Conservation (phyloP, 2,113 vertebrate genomes). For the Rutilus rutilus region DNA sequence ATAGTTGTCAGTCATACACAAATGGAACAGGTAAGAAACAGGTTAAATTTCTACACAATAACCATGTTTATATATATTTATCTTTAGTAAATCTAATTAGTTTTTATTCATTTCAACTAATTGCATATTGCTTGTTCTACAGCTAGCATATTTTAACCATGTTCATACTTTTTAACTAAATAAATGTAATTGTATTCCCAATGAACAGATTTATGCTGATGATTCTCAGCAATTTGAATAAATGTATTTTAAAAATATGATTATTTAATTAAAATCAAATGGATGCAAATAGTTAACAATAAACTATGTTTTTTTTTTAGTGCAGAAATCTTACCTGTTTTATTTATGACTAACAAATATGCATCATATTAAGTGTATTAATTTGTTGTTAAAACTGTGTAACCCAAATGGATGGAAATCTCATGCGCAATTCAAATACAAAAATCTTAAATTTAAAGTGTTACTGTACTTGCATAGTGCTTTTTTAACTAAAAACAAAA, state of each 20-base stretch:
- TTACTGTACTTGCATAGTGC: too few relatives aligned
- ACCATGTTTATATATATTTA: too few relatives aligned
- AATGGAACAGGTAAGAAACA: too few relatives aligned
- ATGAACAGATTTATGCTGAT: neutral
- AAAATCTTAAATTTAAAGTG: neutral
- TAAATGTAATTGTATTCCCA: neutral
- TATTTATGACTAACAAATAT: neutral
- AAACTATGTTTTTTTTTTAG: neutral
- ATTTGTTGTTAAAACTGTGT: neutral
- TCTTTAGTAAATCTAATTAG: too few relatives aligned
- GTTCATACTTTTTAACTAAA: neutral
- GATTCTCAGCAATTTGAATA: neutral
- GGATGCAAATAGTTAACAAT: neutral
- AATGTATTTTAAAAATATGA: neutral
- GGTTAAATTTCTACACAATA: too few relatives aligned
- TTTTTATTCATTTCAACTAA: too few relatives aligned
- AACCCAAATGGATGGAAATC: neutral
- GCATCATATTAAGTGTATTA: neutral
- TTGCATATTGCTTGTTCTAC: neutral
- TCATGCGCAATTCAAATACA: neutral
- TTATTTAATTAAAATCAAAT: too few relatives aligned
- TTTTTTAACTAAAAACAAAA: too few relatives aligned
- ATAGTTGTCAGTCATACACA: too few relatives aligned
- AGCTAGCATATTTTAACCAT: neutral
- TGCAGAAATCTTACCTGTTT: neutral